Percentiles rank a stretch among this genome's conserved stretches.
Conservation (phyloP, 2,888 invertebrate genomes). For the Sphecodes monilicornis region DNA sequence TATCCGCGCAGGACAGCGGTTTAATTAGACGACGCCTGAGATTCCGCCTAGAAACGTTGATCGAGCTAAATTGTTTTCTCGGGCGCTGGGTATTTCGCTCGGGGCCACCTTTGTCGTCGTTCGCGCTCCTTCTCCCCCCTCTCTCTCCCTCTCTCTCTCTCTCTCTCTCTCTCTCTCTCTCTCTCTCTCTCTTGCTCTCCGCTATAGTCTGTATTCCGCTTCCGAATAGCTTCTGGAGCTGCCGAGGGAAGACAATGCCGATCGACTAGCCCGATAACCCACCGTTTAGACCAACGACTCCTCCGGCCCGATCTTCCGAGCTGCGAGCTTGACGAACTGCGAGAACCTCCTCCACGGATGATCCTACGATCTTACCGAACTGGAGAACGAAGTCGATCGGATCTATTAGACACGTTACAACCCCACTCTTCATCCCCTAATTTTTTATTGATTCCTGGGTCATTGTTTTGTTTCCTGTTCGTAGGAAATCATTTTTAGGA, state of each 20-base stretch:
- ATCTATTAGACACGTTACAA: too few species aligned
- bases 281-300: constrained; percentile 73
- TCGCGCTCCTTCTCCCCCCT: neutral
- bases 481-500: too few species aligned
- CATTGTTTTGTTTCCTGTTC: too few species aligned
- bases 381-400: too few species aligned
- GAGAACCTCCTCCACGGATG: neutral
- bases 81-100: constrained; percentile 44
- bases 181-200: constrained; percentile 3
- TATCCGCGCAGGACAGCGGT: constrained; percentile 79
- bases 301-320: constrained; percentile 43
- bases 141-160: neutral
- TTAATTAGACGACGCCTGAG: constrained; percentile 83
- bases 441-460: too few species aligned
- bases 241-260: constrained; percentile 81
- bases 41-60: constrained; percentile 83
- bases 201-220: constrained; percentile 47
- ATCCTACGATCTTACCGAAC: neutral
- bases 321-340: constrained; percentile 36
- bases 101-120: constrained; percentile 41
- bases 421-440: too few species aligned
- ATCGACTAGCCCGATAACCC: constrained; percentile 78
- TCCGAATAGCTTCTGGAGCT: constrained; percentile 65
- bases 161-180: constrained; percentile 10
- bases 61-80: constrained; percentile 84